A percentile compares a stretch with the other conserved stretches of the same genome.
phyloP scores from a whole-genome alignment of 2,888 invertebrate species.

The Rotaria sp. region DNA sequence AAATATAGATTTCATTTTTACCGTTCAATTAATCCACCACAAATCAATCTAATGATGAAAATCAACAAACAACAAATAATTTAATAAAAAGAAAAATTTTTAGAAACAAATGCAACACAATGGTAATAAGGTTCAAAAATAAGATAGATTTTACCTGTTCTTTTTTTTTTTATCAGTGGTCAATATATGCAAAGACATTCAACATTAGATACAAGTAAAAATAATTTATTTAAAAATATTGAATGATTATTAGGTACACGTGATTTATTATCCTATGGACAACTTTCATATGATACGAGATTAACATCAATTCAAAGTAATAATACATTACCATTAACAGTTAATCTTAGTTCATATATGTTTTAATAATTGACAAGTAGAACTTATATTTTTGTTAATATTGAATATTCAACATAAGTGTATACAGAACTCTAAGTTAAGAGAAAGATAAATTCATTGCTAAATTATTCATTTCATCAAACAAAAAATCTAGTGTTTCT shows the following conservation, averaged over 20 bases:
- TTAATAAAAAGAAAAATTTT: background rate
- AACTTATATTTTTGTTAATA: no score
- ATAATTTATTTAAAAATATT: conserved; percentile 26
- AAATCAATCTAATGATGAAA: background rate
- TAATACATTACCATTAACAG: background rate
- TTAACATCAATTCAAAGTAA: background rate
- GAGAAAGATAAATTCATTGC: no score
- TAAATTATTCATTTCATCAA: no score
- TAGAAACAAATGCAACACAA: conserved; percentile 26
- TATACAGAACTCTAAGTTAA: no score
- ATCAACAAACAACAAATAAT: background rate
- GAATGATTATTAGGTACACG: background rate
- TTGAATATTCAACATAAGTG: no score
- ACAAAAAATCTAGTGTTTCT: no score
- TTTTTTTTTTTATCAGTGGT: conserved; percentile 34
- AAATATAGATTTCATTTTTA: conserved; percentile 60
- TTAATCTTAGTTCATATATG: background rate
- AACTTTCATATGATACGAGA: conserved; percentile 2
- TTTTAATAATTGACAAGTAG: no score
- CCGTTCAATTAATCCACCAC: background rate
- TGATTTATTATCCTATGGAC: background rate
- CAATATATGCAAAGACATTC: conserved; percentile 20
- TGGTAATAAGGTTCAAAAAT: background rate
- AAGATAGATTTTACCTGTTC: no score
- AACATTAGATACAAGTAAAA: conserved; percentile 32